These are phyloP conservation scores for Melinopterus prodromus DNA, from an alignment of 2,888 invertebrate genomes.

Conservation along the genomic window DNA sequence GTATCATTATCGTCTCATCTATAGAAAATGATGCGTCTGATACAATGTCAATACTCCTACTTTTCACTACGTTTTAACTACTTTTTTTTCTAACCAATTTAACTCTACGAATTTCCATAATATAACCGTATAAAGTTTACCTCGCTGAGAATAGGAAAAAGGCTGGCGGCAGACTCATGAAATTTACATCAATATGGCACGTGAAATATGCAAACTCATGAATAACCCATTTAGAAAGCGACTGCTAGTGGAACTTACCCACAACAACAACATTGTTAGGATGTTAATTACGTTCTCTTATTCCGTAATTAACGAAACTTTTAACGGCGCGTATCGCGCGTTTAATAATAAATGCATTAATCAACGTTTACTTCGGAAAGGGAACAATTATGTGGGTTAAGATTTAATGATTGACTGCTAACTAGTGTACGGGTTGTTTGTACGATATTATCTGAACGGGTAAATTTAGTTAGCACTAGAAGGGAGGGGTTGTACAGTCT, in stretches of 20 bases:
- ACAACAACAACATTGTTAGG: slow-evolving; percentile 13
- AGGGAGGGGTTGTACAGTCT: too few relatives aligned
- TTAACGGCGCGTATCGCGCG: slow-evolving; percentile 9
- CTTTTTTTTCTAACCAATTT: not conserved
- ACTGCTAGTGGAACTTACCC: slow-evolving; percentile 17
- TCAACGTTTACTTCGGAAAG: not conserved
- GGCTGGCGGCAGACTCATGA: slow-evolving; percentile 14
- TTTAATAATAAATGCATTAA: not conserved
- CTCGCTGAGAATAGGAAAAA: slow-evolving; percentile 17
- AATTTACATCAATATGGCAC: slow-evolving; percentile 23
- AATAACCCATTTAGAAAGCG: slow-evolving; percentile 20
- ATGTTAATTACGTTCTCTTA: slow-evolving; percentile 11
- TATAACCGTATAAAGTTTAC: not conserved
- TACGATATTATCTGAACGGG: not conserved
- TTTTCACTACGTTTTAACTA: too few relatives aligned
- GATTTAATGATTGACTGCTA: not conserved
- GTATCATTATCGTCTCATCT: too few relatives aligned
- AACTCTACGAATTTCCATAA: not conserved
- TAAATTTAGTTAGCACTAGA: not conserved
- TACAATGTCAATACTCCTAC: too few relatives aligned
- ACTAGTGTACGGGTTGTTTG: not conserved
- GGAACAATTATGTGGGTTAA: not conserved
- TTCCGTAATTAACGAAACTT: slow-evolving; percentile 23
- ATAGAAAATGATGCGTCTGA: too few relatives aligned
- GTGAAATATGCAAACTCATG: slow-evolving; percentile 24